Evolutionary conservation across 2,797 vertebrate genomes (phyloP), one percentile per base, ranked within the genome.

Genomic region (Chelon auratus): DNA sequence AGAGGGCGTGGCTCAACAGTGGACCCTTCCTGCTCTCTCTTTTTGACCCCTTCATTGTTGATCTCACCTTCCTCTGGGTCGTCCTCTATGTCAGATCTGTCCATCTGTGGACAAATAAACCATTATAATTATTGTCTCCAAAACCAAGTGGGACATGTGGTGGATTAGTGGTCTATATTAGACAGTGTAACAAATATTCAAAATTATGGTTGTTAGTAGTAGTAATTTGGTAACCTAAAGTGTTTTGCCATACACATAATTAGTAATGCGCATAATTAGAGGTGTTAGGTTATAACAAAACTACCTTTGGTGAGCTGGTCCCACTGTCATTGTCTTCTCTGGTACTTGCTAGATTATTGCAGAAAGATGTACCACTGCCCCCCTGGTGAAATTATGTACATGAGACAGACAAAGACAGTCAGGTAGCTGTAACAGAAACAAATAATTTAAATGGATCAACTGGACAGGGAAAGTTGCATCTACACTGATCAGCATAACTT

Each of bases 291-390:
- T 2, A 0, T 51, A 13, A 20, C n/a, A 1, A 33, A 1, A n/a
- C 2, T 60, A 93, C 92, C 91, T 92, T 92, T 43, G 90, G 72
- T 18, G 90, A 90, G 74, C 89, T 92, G 62, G 78, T 85, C 15
- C 64, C 85, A n/a, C 87, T 92, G 72, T 92, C 81, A 0, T 87
- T 82, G 42, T 92, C 90, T 59, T 93, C 91, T 75, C 89, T 86
- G 55, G 90, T 92, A 17, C 82, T 76, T 5, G 83, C 82, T 0
- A 92, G 69, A 50, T 92, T 92, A 61, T 91, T 90, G 72, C 88
- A 87, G 77, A 93, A 91, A 33, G 91, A 85, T 1, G 87, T 86
- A 33, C 82, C 75, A 4, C 65, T 88, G 63, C 65, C 81, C 12
- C 82, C 81, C 92, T 93, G 77, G 17, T 39, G 7, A 5, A 72